These are phyloP conservation scores for Dryobotodes eremita DNA, from an alignment of 2,888 invertebrate species.

Conservation along the genomic window DNA sequence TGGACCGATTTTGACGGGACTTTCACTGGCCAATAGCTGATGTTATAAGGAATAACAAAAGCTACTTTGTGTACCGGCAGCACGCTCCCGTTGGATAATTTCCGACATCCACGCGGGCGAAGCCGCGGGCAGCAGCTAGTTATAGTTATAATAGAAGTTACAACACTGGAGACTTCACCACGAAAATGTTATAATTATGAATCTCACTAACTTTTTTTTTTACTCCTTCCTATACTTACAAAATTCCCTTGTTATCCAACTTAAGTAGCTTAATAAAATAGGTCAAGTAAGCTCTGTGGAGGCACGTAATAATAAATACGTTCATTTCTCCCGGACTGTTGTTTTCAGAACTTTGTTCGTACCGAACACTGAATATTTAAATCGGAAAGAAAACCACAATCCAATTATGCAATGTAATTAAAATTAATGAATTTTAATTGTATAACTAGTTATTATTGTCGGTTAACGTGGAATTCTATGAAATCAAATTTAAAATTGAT, in stretches of 20 bases:
- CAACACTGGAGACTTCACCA: not conserved
- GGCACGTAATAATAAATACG: conserved; percentile 11
- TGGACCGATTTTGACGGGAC: too few relatives aligned
- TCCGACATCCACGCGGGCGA: too few relatives aligned
- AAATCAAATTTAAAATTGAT: not conserved
- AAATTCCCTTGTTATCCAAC: not conserved
- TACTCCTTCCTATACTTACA: not conserved
- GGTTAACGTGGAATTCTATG: not conserved
- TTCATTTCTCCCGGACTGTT: conserved; percentile 1
- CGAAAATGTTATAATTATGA: not conserved
- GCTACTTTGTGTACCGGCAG: too few relatives aligned
- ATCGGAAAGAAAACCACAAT: conserved; percentile 32
- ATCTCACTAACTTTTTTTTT: not conserved
- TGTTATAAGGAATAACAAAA: too few relatives aligned
- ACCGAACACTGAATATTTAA: conserved; percentile 32
- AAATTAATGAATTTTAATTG: not conserved
- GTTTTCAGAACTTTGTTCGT: conserved; percentile 11
- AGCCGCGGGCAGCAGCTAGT: too few relatives aligned
- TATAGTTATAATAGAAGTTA: too few relatives aligned
- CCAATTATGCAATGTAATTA: conserved; percentile 15
- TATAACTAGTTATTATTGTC: not conserved
- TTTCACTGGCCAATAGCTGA: too few relatives aligned
- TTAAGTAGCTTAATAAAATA: conserved; percentile 22
- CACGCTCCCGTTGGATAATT: too few relatives aligned
- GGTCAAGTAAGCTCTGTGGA: conserved; percentile 15